Base-by-base conservation (phyloP, 2,888 invertebrate species). In the Drosophila neotestacea region DNA sequence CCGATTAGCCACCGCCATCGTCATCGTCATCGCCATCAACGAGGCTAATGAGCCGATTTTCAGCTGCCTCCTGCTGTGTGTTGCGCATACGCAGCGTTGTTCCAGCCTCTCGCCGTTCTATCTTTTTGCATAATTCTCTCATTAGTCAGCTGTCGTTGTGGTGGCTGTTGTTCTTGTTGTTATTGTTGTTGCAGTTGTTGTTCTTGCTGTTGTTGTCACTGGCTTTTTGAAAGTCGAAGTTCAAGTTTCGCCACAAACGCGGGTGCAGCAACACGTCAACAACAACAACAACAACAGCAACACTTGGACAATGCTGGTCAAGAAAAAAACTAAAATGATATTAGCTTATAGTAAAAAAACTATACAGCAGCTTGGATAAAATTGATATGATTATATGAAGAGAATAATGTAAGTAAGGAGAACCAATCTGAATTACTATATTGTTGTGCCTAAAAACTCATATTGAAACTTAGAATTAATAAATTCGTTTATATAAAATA, bases 211-310 rank as follows among this genome's bases (percentile, higher is more conserved):
- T 59, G 59, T 39, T 32, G 38, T 44, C 16, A 56, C 38, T 70
- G 50, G 22, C 16, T 73, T 79, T 89, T 87, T 71, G 88, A 84
- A 84, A 84, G 89, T 85, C 85, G 79, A 77, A 80, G 88, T 84
- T 88, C 86, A 80, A 83, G 88, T 82, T 75, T 88, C 70, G 59
- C 66, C 63, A 32, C 56, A 75, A 67, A 69, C 77, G 77, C 77
- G 77, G 77, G 79, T 77, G 77, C 77, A 79, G 80, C 79, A 59
- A 73, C 73, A 77, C 77, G 59, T 77, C 63, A 72, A 48, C 74
- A 54, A 41, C 68, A 55, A 39, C 55, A 71, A 38, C 39, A 50
- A 10, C 56, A 59, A 27, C 7, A 41, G 34, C 52, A 51, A 27
- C 34, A 52, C 34, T 13, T 39, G 44, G 27, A 46, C 44, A 41